Evolutionary conservation across 2,113 vertebrate species (phyloP).

Genomic region (Oncorhynchus kisutch): DNA sequence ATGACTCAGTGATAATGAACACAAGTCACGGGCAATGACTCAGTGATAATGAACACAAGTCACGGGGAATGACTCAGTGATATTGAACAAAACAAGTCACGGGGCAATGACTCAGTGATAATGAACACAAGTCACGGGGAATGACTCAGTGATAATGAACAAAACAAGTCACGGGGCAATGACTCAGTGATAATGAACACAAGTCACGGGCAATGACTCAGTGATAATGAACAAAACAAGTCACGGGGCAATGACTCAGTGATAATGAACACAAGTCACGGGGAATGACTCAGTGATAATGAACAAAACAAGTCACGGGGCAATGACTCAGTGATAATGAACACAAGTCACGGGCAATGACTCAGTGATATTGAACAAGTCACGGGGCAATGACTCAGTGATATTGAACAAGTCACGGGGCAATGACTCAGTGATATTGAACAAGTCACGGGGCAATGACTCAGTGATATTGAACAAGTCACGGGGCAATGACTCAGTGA

Average conservation of each 20-base stretch:
- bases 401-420: too few relatives aligned
- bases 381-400: slow-evolving; percentile 56
- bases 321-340: slow-evolving; percentile 51
- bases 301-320: too few relatives aligned
- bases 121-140: slow-evolving; percentile 41
- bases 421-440: slow-evolving; percentile 50
- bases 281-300: slow-evolving; percentile 50
- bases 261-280: slow-evolving; percentile 38
- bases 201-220: slow-evolving; percentile 18
- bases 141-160: too few relatives aligned
- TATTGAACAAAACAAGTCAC: too few relatives aligned
- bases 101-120: too few relatives aligned
- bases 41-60: too few relatives aligned
- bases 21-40: slow-evolving; percentile 22
- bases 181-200: too few relatives aligned
- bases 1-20: too few relatives aligned
- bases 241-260: too few relatives aligned
- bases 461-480: slow-evolving; percentile 39
- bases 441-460: too few relatives aligned
- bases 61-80: slow-evolving; percentile 43
- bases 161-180: slow-evolving; percentile 21
- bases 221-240: too few relatives aligned
- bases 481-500: slow-evolving; percentile 57
- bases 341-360: too few relatives aligned
- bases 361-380: slow-evolving; percentile 39